Percentiles rank a stretch among this genome's conserved stretches.
These are phyloP conservation scores for Epicampocera succincta DNA, from an alignment of 2,888 invertebrate species.

Conservation along the genomic window DNA sequence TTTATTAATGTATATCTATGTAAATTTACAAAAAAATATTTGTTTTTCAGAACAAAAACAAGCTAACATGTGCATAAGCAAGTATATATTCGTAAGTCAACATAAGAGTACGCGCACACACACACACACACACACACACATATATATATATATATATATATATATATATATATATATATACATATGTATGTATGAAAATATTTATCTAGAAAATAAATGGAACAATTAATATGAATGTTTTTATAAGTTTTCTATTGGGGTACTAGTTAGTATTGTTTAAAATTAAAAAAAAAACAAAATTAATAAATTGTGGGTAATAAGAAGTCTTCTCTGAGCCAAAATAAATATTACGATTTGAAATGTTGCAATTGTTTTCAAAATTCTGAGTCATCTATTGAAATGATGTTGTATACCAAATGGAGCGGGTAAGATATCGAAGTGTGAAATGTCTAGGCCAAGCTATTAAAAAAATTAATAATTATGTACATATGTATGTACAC, in stretches of 20 bases:
- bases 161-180: no score
- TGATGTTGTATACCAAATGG: conserved; percentile 35
- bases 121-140: no score
- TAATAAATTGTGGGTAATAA: conserved; percentile 49
- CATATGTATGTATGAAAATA: neutral
- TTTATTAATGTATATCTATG: no score
- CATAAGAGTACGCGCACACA: no score
- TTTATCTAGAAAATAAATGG: neutral
- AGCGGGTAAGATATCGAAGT: conserved; percentile 27
- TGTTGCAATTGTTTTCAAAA: conserved; percentile 48
- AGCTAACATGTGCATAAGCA: no score
- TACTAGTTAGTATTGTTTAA: neutral
- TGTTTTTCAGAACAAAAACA: no score
- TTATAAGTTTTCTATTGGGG: neutral
- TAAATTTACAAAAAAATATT: no score
- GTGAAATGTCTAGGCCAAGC: neutral
- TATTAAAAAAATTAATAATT: no score
- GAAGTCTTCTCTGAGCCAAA: conserved; percentile 16
- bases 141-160: no score
- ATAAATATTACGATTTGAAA: conserved; percentile 26
- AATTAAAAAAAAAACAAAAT: neutral
- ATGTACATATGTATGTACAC: no score
- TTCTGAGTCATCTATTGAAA: conserved; percentile 24
- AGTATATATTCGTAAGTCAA: no score
- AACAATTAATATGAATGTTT: neutral